Conservation (phyloP, 2,888 invertebrate genomes). For the Matsumyia berberina region DNA sequence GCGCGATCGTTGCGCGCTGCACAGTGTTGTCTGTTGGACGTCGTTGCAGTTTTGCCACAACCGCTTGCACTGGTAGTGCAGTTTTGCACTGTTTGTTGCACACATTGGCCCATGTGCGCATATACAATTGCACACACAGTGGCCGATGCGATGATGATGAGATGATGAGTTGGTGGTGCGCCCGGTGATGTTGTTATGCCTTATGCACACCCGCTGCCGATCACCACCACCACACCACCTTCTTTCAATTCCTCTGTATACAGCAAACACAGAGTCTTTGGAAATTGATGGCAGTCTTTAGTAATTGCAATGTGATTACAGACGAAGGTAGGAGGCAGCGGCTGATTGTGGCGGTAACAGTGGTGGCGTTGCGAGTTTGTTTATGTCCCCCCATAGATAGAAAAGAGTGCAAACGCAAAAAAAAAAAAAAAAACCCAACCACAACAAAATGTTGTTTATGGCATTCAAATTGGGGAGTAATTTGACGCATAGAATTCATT, state of each 20-base stretch:
- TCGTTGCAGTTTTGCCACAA: slow-evolving; percentile 59
- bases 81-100: slow-evolving; percentile 59
- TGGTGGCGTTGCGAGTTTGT: slow-evolving; percentile 35
- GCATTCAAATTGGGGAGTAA: slow-evolving; percentile 32
- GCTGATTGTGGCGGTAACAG: background rate
- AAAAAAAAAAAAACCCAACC: too few relatives aligned
- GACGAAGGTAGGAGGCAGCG: slow-evolving; percentile 20
- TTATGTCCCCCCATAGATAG: slow-evolving; percentile 28
- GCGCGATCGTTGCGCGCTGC: slow-evolving; percentile 62
- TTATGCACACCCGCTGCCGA: slow-evolving; percentile 17
- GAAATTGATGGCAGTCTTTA: slow-evolving; percentile 56
- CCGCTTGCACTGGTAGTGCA: slow-evolving; percentile 48
- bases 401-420: background rate
- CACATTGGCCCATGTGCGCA: slow-evolving; percentile 50
- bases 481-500: slow-evolving; percentile 2
- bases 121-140: slow-evolving; percentile 45
- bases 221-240: background rate
- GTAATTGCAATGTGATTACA: slow-evolving; percentile 68
- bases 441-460: background rate
- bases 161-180: slow-evolving; percentile 42
- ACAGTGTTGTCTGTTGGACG: slow-evolving; percentile 63
- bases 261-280: slow-evolving; percentile 23
- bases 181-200: slow-evolving; percentile 28
- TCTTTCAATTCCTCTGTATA: background rate
- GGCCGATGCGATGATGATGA: slow-evolving; percentile 34